Evolutionary conservation across 2,113 vertebrate species (phyloP).

Genomic region (Anser cygnoides): DNA sequence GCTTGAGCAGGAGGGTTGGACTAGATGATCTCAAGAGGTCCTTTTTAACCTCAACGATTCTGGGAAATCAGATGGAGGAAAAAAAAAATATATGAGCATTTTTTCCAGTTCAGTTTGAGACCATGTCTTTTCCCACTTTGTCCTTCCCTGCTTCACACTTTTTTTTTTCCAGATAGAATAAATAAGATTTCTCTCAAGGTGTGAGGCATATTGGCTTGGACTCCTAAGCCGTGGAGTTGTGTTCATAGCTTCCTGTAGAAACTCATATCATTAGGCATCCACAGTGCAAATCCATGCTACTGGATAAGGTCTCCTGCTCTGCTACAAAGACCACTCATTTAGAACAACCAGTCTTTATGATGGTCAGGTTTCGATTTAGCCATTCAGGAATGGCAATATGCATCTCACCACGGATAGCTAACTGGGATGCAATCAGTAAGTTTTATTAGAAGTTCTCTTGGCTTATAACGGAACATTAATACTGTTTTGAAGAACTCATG

Average conservation of each 20-base stretch:
- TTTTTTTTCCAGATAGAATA: not conserved
- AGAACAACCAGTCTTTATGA: not conserved
- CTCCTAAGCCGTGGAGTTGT: not conserved
- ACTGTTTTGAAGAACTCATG: not conserved
- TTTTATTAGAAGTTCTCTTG: slow-evolving; percentile 1
- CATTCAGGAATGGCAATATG: not conserved
- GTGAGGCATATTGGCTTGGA: not conserved
- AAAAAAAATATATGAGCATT: not conserved
- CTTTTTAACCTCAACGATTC: not conserved
- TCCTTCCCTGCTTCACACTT: too few species aligned
- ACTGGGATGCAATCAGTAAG: not conserved
- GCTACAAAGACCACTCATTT: not conserved
- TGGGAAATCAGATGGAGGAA: not conserved
- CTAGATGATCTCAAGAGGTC: not conserved
- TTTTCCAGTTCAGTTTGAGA: not conserved
- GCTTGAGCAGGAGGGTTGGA: not conserved
- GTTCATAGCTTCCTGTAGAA: not conserved
- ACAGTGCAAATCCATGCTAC: not conserved
- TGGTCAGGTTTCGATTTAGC: not conserved
- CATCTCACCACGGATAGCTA: not conserved
- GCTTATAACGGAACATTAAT: not conserved
- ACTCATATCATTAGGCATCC: not conserved
- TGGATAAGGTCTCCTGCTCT: not conserved
- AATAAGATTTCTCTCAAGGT: not conserved
- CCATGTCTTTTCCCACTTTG: too few species aligned